A percentile compares a stretch with the other conserved stretches of the same genome.
Evolutionary conservation across 2,797 vertebrate genomes (phyloP).

Genomic region (Orestias chungarensis): DNA sequence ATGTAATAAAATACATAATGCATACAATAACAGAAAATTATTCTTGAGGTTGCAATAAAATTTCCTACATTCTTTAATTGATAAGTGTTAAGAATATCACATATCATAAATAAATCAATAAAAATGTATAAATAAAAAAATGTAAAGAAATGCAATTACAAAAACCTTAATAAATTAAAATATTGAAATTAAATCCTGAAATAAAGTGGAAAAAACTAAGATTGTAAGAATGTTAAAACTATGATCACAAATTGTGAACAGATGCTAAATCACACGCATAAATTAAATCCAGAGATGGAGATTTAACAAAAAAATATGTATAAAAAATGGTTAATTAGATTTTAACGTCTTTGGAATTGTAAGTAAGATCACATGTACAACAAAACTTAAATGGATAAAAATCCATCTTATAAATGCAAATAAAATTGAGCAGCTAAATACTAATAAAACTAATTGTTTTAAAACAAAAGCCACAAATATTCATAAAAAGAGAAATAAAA

Average conservation of each 20-base stretch:
- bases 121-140: neutral
- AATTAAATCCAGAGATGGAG: neutral
- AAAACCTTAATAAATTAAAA: too few relatives aligned
- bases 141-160: neutral
- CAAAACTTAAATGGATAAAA: neutral
- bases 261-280: neutral
- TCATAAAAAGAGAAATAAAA: neutral
- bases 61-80: too few relatives aligned
- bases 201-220: neutral
- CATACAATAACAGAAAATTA: too few relatives aligned
- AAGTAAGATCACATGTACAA: too few relatives aligned
- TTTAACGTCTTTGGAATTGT: neutral
- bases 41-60: too few relatives aligned
- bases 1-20: too few relatives aligned
- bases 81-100: too few relatives aligned
- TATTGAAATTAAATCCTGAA: too few relatives aligned
- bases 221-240: neutral
- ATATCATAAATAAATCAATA: neutral
- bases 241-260: neutral
- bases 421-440: neutral
- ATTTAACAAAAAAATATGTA: neutral
- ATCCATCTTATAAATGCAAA: too few relatives aligned
- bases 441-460: too few relatives aligned
- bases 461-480: neutral
- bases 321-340: too few relatives aligned